These are phyloP conservation scores for Chydorus sphaericus DNA, from an alignment of 2,888 invertebrate species.

Conservation along the genomic window DNA sequence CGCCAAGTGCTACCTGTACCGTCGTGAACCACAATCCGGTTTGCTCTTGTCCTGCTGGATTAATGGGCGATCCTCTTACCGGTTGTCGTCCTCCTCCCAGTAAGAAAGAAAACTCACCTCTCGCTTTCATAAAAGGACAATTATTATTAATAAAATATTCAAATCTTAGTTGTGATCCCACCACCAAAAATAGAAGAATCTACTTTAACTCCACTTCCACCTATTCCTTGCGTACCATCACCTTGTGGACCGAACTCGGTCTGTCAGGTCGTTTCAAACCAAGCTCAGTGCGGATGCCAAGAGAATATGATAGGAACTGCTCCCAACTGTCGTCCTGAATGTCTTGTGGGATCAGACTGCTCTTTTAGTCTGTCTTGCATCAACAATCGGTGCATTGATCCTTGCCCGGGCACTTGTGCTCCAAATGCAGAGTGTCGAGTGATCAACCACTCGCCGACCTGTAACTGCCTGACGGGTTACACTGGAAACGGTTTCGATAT, in stretches of 20 bases:
- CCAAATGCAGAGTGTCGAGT: conserved; percentile 55
- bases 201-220: conserved; percentile 19
- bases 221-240: conserved; percentile 50
- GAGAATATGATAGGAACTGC: conserved; percentile 55
- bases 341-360: conserved; percentile 76
- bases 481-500: conserved; percentile 22
- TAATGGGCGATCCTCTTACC: conserved; percentile 59
- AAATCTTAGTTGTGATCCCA: neutral
- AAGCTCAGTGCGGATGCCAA: conserved; percentile 58
- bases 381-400: conserved; percentile 71
- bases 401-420: conserved; percentile 63
- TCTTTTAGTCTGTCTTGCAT: conserved; percentile 64
- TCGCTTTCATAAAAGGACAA: conserved; percentile 27
- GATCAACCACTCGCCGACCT: conserved; percentile 60
- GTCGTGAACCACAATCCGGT: conserved; percentile 30
- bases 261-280: conserved; percentile 51
- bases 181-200: neutral
- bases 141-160: too few relatives aligned
- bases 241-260: conserved; percentile 51
- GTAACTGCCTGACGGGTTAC: conserved; percentile 42
- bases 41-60: conserved; percentile 47
- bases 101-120: conserved; percentile 19
- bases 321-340: conserved; percentile 67
- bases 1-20: conserved; percentile 53
- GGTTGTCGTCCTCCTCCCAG: conserved; percentile 42